Base-by-base conservation (phyloP, 2,797 vertebrate genomes). In the Mus spretus region DNA sequence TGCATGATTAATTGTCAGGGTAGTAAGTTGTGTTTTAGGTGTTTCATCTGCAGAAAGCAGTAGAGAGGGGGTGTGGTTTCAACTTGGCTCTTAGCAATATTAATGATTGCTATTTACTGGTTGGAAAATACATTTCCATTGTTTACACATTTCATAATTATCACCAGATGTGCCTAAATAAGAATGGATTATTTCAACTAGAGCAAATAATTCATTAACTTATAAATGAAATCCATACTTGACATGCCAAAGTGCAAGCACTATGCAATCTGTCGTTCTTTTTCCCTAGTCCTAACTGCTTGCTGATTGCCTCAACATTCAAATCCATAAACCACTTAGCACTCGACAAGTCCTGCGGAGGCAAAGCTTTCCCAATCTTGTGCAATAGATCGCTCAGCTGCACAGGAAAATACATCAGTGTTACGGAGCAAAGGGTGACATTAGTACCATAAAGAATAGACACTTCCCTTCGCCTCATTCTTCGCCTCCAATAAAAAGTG, bases 241-340 rank as follows among this genome's bases (percentile, higher is more conserved):
- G 82, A 86, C 53, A 92, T 90, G 77, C 57, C 89, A 93, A 70
- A 75, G n/a, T 47, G 77, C 86, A 94, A 90, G 70, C 57, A 95
- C 85, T 63, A 85, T 79, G 75, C 40, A 91, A 22, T 94, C 80
- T 93, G 47, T 20, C 34, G 26, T 59, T 28, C 22, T 70, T 55
- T 85, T 50, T 13, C 6, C 20, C 20, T 55, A 31, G 2, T 79
- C 86, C 65, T 47, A 75, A 88, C 61, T 97, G 96, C 94, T 98
- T 98, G 84, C 77, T 94, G 96, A 97, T 96, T 90, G 19, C 26
- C 92, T 98, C 95, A 89, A 82, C 75, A 90, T 96, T 95, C 82
- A 97, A 95, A 98, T 97, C 93, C 97, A 96, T 98, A 57, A 97
- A 97, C 91, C 93, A 97, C 91, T 98, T 94, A 98, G 93, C 40